A percentile compares a stretch with the other conserved stretches of the same genome.
phyloP scores from a whole-genome alignment of 1,140 invertebrate genomes.

The Eciton burchellii region DNA sequence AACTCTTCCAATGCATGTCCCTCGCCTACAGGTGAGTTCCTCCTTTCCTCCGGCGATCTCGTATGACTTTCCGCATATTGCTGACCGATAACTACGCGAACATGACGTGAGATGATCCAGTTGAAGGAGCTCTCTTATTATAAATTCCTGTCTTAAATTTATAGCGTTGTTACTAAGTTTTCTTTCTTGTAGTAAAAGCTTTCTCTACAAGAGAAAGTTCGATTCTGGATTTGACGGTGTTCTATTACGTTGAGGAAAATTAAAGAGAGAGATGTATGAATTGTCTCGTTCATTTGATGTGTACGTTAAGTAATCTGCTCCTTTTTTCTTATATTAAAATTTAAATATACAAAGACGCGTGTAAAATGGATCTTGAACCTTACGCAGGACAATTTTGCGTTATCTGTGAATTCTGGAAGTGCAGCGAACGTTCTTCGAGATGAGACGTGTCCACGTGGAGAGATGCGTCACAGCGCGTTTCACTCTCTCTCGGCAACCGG shows the following conservation, averaged over 20 bases:
- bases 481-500: slow-evolving; percentile 56
- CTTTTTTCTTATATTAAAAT: too few species aligned
- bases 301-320: too few species aligned
- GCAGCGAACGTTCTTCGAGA: neutral
- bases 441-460: neutral
- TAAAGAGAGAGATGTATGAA: too few species aligned
- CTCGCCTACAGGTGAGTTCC: slow-evolving; percentile 95
- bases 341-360: too few species aligned
- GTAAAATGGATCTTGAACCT: neutral
- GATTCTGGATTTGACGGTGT: too few species aligned
- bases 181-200: too few species aligned
- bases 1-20: slow-evolving; percentile 98
- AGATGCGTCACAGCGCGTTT: neutral
- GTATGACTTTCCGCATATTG: neutral
- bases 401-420: neutral
- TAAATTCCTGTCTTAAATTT: too few species aligned
- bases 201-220: too few species aligned
- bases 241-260: too few species aligned
- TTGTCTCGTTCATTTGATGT: too few species aligned
- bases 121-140: too few species aligned
- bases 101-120: neutral
- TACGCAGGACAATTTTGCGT: neutral
- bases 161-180: too few species aligned
- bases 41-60: slow-evolving; percentile 52
- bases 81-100: neutral